These are phyloP conservation scores for Drosophila sproati DNA, from an alignment of 1,140 invertebrate genomes.

Conservation along the genomic window DNA sequence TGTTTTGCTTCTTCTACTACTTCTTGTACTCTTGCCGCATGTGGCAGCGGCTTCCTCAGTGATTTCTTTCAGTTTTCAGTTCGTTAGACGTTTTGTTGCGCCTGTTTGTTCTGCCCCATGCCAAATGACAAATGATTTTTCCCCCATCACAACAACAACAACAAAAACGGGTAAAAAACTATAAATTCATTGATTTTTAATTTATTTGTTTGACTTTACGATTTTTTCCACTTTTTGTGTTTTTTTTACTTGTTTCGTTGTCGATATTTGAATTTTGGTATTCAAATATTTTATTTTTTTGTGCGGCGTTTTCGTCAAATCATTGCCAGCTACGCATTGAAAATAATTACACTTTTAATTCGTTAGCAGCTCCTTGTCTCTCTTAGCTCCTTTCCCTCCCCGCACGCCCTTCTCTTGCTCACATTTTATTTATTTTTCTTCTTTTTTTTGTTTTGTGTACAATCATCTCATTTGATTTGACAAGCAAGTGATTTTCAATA, in stretches of 20 bases:
- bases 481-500: conserved; percentile 84
- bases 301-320: conserved; percentile 60
- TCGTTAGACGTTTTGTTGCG: conserved; percentile 81
- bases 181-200: conserved; percentile 78
- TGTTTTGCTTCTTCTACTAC: conserved; percentile 18
- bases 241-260: not conserved
- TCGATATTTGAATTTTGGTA: conserved; percentile 47
- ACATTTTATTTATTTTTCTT: conserved; percentile 4
- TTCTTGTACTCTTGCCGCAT: conserved; percentile 16
- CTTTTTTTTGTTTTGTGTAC: conserved; percentile 64
- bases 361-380: conserved; percentile 53
- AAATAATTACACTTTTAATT: conserved; percentile 83
- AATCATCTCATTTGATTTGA: conserved; percentile 84
- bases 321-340: conserved; percentile 70
- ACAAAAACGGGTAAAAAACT: conserved; percentile 8
- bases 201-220: conserved; percentile 77
- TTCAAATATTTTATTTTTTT: conserved; percentile 33
- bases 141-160: conserved; percentile 27
- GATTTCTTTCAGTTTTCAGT: conserved; percentile 54
- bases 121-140: conserved; percentile 81
- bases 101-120: conserved; percentile 48
- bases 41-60: conserved; percentile 27
- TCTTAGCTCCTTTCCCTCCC: not conserved
- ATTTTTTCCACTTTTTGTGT: conserved; percentile 57
- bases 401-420: not conserved